Evolutionary conservation across 1,140 invertebrate species (phyloP), one percentile per base, ranked within the genome.

Genomic region (Sitobion miscanthi): DNA sequence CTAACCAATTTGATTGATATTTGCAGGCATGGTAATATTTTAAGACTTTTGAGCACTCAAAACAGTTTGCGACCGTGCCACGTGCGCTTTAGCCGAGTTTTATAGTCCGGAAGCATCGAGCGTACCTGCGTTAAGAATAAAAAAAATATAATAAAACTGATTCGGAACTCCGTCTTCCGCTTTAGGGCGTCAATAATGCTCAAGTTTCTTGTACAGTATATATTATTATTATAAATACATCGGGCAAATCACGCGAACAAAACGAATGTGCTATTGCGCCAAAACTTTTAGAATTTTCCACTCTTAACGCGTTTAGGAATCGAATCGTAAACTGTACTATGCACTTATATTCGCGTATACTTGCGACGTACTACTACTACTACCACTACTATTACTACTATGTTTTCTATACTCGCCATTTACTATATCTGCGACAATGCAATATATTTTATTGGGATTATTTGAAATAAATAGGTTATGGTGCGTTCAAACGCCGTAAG

Each of bases 381-480:
- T 8, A 38, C 77, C 35, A 35, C 38, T 2, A 2, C 38, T 85
- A 42, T 14, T 85, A 30, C 42, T 77, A 77, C 23, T 45, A 85
- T 11, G 9, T 23, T 42, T 42, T 25, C 38, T 11, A 11, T 23
- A 14, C 9, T 85, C 25, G 30, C 45, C 11, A 17, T 14, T 47
- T 17, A 17, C 38, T 83, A 30, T 87, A 47, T 87, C 83, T 38
- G 83, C 23, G 83, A 85, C 83, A n/a, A 2, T 87, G 20, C 30
- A n/a, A 49, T 87, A 87, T 87, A 38, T 87, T 8, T 87, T 87
- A 87, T 87, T 49, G 47, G 47, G 86, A 87, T 87, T 87, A 87
- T 87, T 49, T 21, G 86, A 87, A 52, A 87, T 49, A 35, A 87
- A 87, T 87, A 49, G 86, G 86, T 87, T 87, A 87, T 87, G 7